phyloP scores from a whole-genome alignment of 2,797 vertebrate species.

The Pampus argenteus region DNA sequence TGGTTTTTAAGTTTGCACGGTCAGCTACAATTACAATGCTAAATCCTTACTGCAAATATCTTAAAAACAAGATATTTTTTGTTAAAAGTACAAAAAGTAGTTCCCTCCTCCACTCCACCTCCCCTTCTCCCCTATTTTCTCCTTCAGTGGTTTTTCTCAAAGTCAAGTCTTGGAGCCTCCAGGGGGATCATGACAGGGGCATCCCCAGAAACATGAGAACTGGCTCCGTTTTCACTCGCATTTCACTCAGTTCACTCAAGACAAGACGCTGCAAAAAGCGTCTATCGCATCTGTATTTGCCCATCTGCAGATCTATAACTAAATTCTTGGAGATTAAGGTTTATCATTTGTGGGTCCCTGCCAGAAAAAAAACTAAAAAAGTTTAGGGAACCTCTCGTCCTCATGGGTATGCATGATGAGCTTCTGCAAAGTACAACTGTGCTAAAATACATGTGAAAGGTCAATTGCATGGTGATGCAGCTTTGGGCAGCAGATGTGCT shows the following conservation, averaged over 20 bases:
- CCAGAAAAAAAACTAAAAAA: constrained; percentile 14
- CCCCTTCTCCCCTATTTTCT: no score
- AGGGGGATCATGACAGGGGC: constrained; percentile 2
- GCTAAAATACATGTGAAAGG: constrained; percentile 14
- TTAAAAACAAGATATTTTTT: no score
- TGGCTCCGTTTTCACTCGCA: not conserved
- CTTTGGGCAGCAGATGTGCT: constrained; percentile 39
- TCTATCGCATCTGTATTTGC: not conserved
- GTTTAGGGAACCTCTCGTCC: constrained; percentile 37
- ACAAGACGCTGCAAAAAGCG: not conserved
- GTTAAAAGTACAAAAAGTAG: no score
- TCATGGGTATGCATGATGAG: constrained; percentile 6
- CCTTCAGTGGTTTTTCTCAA: constrained; percentile 30
- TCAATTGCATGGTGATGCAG: constrained; percentile 34
- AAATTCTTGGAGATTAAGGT: constrained; percentile 23
- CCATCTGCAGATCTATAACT: constrained; percentile 22
- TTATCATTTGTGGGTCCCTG: constrained; percentile 21
- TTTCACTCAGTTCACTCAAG: constrained; percentile 19
- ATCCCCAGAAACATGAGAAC: constrained; percentile 12
- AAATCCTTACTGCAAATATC: constrained; percentile 15
- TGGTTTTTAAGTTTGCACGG: constrained; percentile 4
- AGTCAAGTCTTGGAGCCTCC: constrained; percentile 36
- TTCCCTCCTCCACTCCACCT: no score
- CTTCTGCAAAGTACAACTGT: constrained; percentile 19
- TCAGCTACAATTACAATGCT: not conserved